phyloP scores from a whole-genome alignment of 2,113 vertebrate species.

The Hippopotamus amphibius region DNA sequence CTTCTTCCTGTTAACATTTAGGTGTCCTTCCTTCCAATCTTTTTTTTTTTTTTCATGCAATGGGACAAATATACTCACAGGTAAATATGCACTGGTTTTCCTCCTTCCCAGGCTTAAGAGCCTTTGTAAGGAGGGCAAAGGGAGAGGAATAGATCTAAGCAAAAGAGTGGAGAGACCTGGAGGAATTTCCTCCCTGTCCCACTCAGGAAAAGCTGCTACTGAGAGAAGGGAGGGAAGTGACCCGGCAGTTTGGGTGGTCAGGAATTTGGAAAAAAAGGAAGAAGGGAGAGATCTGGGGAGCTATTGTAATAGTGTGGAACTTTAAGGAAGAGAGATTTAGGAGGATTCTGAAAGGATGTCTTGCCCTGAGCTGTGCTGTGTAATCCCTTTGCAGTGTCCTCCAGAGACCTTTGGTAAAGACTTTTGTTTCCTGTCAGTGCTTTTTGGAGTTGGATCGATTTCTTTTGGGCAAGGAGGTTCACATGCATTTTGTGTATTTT shows the following conservation, averaged over 20 bases:
- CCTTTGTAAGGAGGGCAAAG: conserved; percentile 26
- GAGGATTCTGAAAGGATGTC: background rate
- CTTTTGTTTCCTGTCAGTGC: conserved; percentile 7
- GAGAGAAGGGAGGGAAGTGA: background rate
- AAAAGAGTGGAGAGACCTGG: background rate
- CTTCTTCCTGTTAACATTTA: conserved; percentile 1
- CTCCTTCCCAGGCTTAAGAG: background rate
- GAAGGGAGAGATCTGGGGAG: background rate
- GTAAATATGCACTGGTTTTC: conserved; percentile 51
- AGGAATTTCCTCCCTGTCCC: background rate
- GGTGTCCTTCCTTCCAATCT: conserved; percentile 34
- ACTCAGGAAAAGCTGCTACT: background rate
- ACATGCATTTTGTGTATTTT: background rate
- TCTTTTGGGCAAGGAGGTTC: background rate
- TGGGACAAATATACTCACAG: conserved; percentile 40
- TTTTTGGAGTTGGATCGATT: background rate
- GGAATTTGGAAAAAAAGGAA: background rate
- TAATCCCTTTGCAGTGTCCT: background rate
- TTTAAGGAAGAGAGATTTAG: background rate
- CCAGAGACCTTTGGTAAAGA: background rate
- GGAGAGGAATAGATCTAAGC: background rate
- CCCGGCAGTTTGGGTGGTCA: background rate
- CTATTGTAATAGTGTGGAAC: background rate
- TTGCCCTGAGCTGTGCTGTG: background rate
- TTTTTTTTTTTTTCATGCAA: background rate